Percentiles rank a stretch among this genome's conserved stretches.
These are phyloP conservation scores for Neofelis nebulosa DNA, from an alignment of 2,113 vertebrate genomes.

Conservation along the genomic window DNA sequence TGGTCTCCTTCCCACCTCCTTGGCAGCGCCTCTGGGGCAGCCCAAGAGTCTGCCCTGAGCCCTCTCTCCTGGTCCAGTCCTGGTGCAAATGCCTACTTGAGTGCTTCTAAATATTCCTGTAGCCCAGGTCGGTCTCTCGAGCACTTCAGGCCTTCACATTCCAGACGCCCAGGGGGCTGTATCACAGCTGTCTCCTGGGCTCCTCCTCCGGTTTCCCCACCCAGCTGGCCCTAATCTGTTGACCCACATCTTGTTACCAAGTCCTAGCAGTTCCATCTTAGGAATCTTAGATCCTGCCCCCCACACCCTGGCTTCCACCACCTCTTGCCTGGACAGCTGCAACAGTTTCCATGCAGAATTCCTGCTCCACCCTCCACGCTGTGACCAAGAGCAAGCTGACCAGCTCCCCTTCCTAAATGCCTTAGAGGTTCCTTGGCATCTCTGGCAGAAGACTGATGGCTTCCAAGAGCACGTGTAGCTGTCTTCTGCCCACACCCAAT, in stretches of 20 bases:
- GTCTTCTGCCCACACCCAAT: neutral
- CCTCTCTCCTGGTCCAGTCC: neutral
- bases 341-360: neutral
- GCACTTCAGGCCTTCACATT: neutral
- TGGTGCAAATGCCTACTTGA: neutral
- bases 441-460: neutral
- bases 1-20: neutral
- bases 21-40: neutral
- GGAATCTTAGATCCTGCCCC: neutral
- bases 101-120: neutral
- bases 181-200: neutral
- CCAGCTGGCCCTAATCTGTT: neutral
- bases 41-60: neutral
- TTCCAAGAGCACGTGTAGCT: neutral
- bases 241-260: neutral
- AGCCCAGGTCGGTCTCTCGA: neutral
- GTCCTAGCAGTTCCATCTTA: neutral
- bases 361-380: neutral
- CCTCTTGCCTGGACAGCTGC: neutral
- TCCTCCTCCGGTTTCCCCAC: neutral
- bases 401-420: neutral
- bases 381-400: neutral
- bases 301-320: neutral
- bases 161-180: neutral
- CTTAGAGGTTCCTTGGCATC: neutral